A percentile compares a stretch with the other conserved stretches of the same genome.
These are phyloP conservation scores for Drosophila takahashii DNA, from an alignment of 1,140 invertebrate species.

Conservation along the genomic window DNA sequence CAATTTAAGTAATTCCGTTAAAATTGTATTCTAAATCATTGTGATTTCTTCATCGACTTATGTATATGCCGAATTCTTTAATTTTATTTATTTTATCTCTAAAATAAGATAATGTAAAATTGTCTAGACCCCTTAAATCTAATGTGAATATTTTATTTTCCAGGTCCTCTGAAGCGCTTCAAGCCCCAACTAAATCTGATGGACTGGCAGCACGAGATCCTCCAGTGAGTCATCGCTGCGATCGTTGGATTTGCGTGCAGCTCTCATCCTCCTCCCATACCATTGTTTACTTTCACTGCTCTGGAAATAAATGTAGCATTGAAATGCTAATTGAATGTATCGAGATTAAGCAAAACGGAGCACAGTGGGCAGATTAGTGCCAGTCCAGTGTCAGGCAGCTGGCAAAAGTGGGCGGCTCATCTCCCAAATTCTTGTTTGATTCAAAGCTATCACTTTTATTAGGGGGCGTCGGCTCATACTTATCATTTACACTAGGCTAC, in stretches of 20 bases:
- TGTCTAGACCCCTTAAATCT: not conserved
- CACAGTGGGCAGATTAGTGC: conserved; percentile 32
- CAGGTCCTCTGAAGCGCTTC: conserved; percentile 79
- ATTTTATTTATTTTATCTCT: too few relatives aligned
- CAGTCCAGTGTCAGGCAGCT: conserved; percentile 38
- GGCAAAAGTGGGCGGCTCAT: conserved; percentile 63
- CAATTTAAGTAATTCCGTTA: not conserved
- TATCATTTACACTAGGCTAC: conserved; percentile 48
- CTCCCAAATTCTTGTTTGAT: conserved; percentile 15
- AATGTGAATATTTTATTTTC: conserved; percentile 25
- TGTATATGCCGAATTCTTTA: too few relatives aligned
- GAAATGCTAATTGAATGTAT: conserved; percentile 64
- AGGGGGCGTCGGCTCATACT: conserved; percentile 43
- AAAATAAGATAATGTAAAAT: too few relatives aligned
- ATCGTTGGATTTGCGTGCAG: conserved; percentile 49
- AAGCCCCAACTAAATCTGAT: conserved; percentile 77
- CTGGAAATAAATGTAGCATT: conserved; percentile 70
- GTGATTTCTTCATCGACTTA: too few relatives aligned
- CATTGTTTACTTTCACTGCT: conserved; percentile 66
- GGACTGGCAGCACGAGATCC: conserved; percentile 78
- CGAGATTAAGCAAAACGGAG: conserved; percentile 33
- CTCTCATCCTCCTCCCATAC: conserved; percentile 26
- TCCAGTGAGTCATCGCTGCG: conserved; percentile 46
- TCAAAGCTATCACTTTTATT: conserved; percentile 50
- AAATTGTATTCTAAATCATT: not conserved